Percentiles rank a stretch among this genome's conserved stretches.
phyloP scores from a whole-genome alignment of 2,888 invertebrate species.

The Mesorhabditis sp. region DNA sequence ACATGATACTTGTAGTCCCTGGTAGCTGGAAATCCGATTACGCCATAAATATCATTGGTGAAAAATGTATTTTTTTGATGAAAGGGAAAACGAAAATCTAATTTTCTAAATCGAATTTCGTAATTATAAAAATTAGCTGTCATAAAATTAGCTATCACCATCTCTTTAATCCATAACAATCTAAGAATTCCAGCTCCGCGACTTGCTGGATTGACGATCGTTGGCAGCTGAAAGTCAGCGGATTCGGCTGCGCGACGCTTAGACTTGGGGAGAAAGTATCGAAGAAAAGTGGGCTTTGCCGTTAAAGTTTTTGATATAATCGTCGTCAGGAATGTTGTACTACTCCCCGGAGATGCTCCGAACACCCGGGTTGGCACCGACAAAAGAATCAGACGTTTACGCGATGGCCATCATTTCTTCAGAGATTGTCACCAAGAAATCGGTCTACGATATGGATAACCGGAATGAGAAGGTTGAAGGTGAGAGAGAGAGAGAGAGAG shows the following conservation, averaged over 20 bases:
- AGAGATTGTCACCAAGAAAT: constrained; percentile 49
- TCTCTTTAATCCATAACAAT: no score
- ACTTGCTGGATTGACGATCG: constrained; percentile 39
- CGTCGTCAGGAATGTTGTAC: constrained; percentile 36
- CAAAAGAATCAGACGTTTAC: constrained; percentile 49
- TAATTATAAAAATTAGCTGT: no score
- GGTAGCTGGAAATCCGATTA: no score
- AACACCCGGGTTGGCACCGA: constrained; percentile 18
- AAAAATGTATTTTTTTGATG: no score
- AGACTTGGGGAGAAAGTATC: not conserved
- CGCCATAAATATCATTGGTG: no score
- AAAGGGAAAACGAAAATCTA: no score
- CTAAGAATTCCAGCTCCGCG: constrained; percentile 32
- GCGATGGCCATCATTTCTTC: constrained; percentile 52
- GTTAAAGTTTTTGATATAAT: not conserved
- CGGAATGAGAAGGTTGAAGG: constrained; percentile 30
- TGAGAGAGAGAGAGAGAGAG: not conserved
- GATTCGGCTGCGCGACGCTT: constrained; percentile 3
- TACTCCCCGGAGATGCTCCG: constrained; percentile 50
- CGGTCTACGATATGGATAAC: constrained; percentile 50
- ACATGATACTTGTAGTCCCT: no score
- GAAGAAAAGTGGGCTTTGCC: not conserved
- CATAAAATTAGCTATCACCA: no score
- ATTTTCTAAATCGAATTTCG: no score
- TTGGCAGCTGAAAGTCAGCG: constrained; percentile 24